phyloP scores from a whole-genome alignment of 2,888 invertebrate species.

The Hemistola chrysoprasaria region DNA sequence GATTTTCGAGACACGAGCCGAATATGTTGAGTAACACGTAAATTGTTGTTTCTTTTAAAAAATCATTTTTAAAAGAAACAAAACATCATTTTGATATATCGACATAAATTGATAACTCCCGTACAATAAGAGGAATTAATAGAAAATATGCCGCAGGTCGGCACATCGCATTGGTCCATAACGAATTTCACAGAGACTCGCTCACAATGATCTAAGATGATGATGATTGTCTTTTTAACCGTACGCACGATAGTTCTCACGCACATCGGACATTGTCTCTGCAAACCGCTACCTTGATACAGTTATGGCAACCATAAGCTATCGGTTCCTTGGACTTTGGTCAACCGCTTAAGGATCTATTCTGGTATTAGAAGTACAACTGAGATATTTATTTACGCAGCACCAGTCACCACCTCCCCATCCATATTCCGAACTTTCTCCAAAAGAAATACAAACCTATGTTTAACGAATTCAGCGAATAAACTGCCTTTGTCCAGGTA shows the following conservation, averaged over 20 bases:
- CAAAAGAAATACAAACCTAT: neutral
- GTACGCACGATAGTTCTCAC: slow-evolving; percentile 44
- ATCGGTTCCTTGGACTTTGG: slow-evolving; percentile 20
- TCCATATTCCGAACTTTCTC: neutral
- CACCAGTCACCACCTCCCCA: too few species aligned
- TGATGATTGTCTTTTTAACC: slow-evolving; percentile 36
- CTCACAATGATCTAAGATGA: slow-evolving; percentile 34
- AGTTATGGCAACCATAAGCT: slow-evolving; percentile 30
- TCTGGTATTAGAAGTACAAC: too few species aligned
- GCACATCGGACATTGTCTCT: slow-evolving; percentile 34
- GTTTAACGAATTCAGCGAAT: slow-evolving; percentile 16
- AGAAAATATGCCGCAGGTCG: too few species aligned
- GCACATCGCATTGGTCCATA: too few species aligned
- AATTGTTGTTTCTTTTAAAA: slow-evolving; percentile 2
- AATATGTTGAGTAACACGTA: slow-evolving; percentile 7
- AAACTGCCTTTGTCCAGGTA: slow-evolving; percentile 20
- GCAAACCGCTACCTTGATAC: slow-evolving; percentile 44
- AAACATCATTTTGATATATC: too few species aligned
- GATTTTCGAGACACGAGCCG: slow-evolving; percentile 21
- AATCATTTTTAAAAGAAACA: too few species aligned
- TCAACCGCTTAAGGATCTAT: slow-evolving; percentile 15
- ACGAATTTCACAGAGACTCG: slow-evolving; percentile 20
- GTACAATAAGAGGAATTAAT: too few species aligned
- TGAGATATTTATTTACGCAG: too few species aligned
- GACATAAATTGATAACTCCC: too few species aligned